Base-by-base conservation (phyloP, 2,113 vertebrate genomes). In the Mohoua ochrocephala region DNA sequence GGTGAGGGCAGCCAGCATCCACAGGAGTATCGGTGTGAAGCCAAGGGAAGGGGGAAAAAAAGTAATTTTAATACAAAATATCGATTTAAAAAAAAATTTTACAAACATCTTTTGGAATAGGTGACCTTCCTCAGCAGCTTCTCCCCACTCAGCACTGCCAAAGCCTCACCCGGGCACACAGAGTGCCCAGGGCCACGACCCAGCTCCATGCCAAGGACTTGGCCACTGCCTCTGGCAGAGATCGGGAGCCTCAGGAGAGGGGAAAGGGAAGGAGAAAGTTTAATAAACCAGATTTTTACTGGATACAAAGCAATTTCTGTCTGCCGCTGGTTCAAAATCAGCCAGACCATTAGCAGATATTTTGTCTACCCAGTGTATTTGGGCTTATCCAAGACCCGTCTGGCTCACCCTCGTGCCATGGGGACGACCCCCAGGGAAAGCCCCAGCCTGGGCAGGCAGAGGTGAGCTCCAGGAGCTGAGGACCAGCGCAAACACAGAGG, bases 291-390 rank as follows among this genome's bases (percentile, higher is more conserved):
- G 31, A 2, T 7, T 45, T 78, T 77, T 54, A 28, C 37, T 24
- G n/a, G 42, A 24, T 13, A 31, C 2, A 1, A 47, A 70, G 9
- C 41, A 18, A 39, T 84, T 81, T 53, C 6, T 78, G 22, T n/a
- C 56, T 60, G 37, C 20, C 31, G 15, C 37, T 16, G 31, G 23
- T n/a, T 60, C n/a, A 68, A 57, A 89, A 41, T 5, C 89, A 59
- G n/a, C 6, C 33, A 31, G 39, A 57, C 10, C 14, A 0, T 24
- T 5, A 22, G 26, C 60, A 70, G 63, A 44, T 53, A n/a, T 17
- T 49, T 65, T 39, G 14, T 31, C 37, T 71, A 6, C 31, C 26
- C 0, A 0, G 44, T 0, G 2, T 1, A 0, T 67, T 44, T 13
- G n/a, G 76, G 73, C 11, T 91, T 20, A 18, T 41, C 39, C 0